Evolutionary conservation across 2,888 invertebrate genomes (phyloP).

Genomic region (Tachina fera): DNA sequence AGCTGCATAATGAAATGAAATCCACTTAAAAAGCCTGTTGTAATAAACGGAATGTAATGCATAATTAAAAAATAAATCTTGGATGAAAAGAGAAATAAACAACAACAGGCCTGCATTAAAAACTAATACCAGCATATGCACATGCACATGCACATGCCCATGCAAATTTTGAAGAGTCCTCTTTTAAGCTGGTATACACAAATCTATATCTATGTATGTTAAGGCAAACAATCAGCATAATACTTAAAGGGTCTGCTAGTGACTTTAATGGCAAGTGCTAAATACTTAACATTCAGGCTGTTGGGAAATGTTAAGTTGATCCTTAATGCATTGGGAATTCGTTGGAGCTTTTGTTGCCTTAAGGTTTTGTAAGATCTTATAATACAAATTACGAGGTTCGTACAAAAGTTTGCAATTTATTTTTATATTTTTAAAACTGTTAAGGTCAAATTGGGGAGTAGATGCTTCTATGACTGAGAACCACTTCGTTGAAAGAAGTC

Average conservation of each 20-base stretch:
- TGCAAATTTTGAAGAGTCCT: neutral
- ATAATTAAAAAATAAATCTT: constrained; percentile 69
- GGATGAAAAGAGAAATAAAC: constrained; percentile 30
- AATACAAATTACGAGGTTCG: neutral
- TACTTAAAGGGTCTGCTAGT: neutral
- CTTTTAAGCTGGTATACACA: neutral
- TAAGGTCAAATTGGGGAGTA: no score
- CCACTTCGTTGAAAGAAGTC: no score
- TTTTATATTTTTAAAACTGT: no score
- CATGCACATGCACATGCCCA: neutral
- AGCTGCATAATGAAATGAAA: constrained; percentile 52
- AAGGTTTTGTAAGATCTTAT: no score
- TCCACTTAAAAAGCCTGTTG: constrained; percentile 55
- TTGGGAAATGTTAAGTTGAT: constrained; percentile 22
- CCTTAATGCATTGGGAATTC: neutral
- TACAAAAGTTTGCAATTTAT: no score
- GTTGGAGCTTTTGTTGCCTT: neutral
- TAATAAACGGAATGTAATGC: constrained; percentile 59
- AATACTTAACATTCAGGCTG: constrained; percentile 12
- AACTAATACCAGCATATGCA: neutral
- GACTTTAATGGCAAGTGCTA: constrained; percentile 9
- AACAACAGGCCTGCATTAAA: constrained; percentile 5
- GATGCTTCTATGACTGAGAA: no score
- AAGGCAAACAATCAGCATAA: neutral
- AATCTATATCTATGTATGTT: neutral